Conservation (phyloP, 2,888 invertebrate genomes). For the Galerucella nymphaeae region DNA sequence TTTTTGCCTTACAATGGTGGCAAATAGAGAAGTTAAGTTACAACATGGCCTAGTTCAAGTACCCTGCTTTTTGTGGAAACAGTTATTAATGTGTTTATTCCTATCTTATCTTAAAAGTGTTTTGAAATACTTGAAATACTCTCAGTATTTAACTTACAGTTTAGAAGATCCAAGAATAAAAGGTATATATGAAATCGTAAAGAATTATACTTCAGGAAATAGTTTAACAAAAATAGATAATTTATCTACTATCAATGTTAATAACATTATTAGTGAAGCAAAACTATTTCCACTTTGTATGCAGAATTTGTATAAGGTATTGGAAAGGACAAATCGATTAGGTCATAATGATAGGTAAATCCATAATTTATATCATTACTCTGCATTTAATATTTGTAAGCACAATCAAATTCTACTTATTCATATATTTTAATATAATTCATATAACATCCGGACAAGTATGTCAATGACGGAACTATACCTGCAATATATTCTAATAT, state of each 20-base stretch:
- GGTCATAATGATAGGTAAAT: slow-evolving; percentile 69
- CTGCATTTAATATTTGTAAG: too few species aligned
- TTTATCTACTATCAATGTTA: slow-evolving; percentile 46
- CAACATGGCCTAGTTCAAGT: slow-evolving; percentile 67
- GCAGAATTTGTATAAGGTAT: slow-evolving; percentile 69
- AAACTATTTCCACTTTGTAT: slow-evolving; percentile 74
- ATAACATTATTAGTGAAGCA: slow-evolving; percentile 65
- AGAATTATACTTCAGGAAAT: slow-evolving; percentile 42
- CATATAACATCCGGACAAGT: too few species aligned
- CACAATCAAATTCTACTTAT: too few species aligned
- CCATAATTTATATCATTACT: not conserved
- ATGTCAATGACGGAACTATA: too few species aligned
- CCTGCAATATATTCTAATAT: too few species aligned
- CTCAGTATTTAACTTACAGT: slow-evolving; percentile 59
- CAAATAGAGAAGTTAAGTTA: slow-evolving; percentile 68
- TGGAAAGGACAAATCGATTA: slow-evolving; percentile 72
- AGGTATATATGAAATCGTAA: slow-evolving; percentile 56
- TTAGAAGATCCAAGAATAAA: slow-evolving; percentile 60
- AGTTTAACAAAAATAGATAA: slow-evolving; percentile 6
- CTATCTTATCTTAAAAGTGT: slow-evolving; percentile 63
- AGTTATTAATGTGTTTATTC: slow-evolving; percentile 66
- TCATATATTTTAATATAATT: too few species aligned
- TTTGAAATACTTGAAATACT: slow-evolving; percentile 57
- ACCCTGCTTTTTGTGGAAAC: slow-evolving; percentile 70
- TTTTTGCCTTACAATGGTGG: slow-evolving; percentile 68